Evolutionary conservation across 2,797 vertebrate species (phyloP).

Genomic region (Balearica regulorum): DNA sequence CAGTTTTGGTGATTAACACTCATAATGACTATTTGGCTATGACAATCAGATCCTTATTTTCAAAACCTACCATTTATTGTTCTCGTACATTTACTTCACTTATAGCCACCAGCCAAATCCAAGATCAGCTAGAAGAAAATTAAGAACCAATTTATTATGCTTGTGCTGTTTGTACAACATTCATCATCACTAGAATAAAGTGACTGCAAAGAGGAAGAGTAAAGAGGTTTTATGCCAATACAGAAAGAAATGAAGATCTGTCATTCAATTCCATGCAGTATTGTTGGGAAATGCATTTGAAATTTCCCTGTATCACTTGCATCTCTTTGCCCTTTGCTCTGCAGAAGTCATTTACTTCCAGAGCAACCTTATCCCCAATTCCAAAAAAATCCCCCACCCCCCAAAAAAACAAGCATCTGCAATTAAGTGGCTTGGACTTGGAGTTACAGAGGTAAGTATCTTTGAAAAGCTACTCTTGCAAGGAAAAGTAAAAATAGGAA

Average conservation of each 20-base stretch:
- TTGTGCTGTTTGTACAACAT: conserved; percentile 52
- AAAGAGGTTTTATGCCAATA: conserved; percentile 42
- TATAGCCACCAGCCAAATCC: conserved; percentile 53
- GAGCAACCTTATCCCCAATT: background rate
- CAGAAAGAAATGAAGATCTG: conserved; percentile 57
- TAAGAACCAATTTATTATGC: conserved; percentile 65
- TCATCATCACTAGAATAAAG: conserved; percentile 67
- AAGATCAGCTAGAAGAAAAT: conserved; percentile 63
- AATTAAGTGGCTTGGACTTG: background rate
- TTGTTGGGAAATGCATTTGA: background rate
- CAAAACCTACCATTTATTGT: conserved; percentile 59
- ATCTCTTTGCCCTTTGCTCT: background rate
- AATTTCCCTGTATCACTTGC: background rate
- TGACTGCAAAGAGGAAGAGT: conserved; percentile 44
- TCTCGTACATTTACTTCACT: conserved; percentile 64
- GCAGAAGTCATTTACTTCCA: background rate
- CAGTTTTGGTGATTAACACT: conserved; percentile 57
- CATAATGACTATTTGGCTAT: conserved; percentile 63
- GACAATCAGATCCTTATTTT: conserved; percentile 62
- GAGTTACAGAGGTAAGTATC: background rate
- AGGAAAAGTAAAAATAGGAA: background rate
- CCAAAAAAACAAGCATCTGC: background rate
- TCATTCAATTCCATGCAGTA: background rate
- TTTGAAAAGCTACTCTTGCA: background rate
- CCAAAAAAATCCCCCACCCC: background rate